A percentile compares a stretch with the other conserved stretches of the same genome.
These are phyloP conservation scores for Strix aluco DNA, from an alignment of 2,113 vertebrate species.

Conservation along the genomic window DNA sequence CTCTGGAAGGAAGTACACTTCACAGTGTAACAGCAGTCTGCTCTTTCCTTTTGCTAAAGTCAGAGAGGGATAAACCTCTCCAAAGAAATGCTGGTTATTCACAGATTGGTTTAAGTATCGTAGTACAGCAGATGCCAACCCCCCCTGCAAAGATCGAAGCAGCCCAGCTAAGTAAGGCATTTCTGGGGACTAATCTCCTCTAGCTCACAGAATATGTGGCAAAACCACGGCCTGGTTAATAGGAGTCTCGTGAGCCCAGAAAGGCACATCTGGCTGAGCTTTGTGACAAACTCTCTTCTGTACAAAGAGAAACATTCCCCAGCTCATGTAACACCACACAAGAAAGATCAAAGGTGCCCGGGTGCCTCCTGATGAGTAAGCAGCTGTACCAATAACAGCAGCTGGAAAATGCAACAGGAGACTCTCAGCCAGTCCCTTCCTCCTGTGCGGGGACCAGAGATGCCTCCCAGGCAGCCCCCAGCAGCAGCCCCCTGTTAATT, in stretches of 20 bases:
- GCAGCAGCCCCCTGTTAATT: constrained; percentile 49
- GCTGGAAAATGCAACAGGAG: constrained; percentile 33
- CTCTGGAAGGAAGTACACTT: neutral
- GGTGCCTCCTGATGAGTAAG: constrained; percentile 17
- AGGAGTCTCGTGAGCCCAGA: neutral
- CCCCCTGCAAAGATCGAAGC: neutral
- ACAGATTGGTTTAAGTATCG: neutral
- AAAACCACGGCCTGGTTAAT: neutral
- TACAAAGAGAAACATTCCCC: constrained; percentile 12
- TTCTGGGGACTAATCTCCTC: neutral
- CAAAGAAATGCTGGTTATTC: neutral
- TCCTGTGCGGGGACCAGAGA: neutral
- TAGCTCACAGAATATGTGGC: neutral
- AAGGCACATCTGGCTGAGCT: neutral
- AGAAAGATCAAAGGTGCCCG: constrained; percentile 49
- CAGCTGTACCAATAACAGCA: constrained; percentile 61
- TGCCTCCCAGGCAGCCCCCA: neutral
- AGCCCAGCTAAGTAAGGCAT: neutral
- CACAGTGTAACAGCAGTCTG: neutral
- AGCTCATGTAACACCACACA: constrained; percentile 22
- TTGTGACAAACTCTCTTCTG: constrained; percentile 14
- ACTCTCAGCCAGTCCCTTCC: neutral
- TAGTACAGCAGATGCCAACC: neutral
- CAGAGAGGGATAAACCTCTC: neutral
- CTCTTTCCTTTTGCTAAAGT: neutral